Conservation (phyloP, 92 coral and sea anemone species). For the Umimayanthus chanpuru region DNA sequence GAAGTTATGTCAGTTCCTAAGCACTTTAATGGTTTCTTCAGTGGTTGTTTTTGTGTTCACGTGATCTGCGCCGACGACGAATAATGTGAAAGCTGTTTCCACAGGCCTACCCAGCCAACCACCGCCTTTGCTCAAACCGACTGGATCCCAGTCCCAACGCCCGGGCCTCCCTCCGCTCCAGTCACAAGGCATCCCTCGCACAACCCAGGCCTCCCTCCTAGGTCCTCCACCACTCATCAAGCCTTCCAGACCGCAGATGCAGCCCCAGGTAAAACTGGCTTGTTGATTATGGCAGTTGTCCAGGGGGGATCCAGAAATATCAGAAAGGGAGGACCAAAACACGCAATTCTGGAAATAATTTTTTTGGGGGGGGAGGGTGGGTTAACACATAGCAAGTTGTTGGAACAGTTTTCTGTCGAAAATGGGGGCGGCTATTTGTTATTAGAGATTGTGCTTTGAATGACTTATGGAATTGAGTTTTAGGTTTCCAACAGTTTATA, state of each 20-base stretch:
- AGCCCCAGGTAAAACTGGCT: conserved; percentile 60
- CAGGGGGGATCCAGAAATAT: too few species aligned
- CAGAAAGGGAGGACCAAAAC: too few species aligned
- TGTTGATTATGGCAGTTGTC: not conserved
- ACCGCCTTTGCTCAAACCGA: conserved; percentile 93
- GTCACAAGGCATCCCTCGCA: conserved; percentile 68
- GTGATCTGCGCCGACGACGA: not conserved
- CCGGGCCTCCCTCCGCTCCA: conserved; percentile 68
- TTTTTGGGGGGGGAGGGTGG: too few species aligned
- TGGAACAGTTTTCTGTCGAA: not conserved
- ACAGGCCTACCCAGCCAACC: conserved; percentile 71
- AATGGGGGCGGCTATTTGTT: not conserved
- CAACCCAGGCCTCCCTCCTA: conserved; percentile 74
- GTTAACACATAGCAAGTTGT: not conserved
- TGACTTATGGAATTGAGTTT: not conserved
- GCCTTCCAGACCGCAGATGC: conserved; percentile 82
- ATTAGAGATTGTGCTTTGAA: not conserved
- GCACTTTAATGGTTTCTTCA: too few species aligned
- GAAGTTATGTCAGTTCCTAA: too few species aligned
- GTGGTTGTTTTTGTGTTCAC: conserved; percentile 9
- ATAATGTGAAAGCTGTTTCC: not conserved
- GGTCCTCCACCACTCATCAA: conserved; percentile 98
- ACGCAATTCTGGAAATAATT: too few species aligned
- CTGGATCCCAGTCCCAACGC: conserved; percentile 77
- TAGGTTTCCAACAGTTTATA: too few species aligned